These are phyloP conservation scores for Hypercompe scribonia DNA, from an alignment of 2,888 invertebrate species.

Conservation along the genomic window DNA sequence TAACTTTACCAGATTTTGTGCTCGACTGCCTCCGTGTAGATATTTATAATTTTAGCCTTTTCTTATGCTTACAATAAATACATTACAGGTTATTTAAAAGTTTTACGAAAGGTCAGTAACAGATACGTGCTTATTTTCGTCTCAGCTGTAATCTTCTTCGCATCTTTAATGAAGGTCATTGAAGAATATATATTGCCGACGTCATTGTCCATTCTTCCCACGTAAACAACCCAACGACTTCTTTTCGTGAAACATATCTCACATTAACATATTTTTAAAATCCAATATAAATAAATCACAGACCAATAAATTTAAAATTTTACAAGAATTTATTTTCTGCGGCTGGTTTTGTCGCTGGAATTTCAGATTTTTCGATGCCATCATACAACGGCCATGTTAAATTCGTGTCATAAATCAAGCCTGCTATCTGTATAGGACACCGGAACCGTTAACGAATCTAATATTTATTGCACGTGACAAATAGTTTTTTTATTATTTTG, in stretches of 20 bases:
- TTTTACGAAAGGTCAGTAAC: background rate
- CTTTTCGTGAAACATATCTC: background rate
- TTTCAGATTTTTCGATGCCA: constrained; percentile 15
- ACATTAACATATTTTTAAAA: too few species aligned
- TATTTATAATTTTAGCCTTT: background rate
- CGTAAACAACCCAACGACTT: background rate
- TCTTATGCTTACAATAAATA: background rate
- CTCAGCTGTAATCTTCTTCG: background rate
- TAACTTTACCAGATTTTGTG: background rate
- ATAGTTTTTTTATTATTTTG: constrained; percentile 28
- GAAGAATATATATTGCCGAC: background rate
- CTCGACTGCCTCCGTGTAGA: background rate
- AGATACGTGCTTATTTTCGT: background rate
- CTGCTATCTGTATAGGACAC: constrained; percentile 33
- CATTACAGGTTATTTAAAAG: background rate
- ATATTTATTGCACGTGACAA: constrained; percentile 45
- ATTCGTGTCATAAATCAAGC: constrained; percentile 43
- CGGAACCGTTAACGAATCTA: constrained; percentile 38
- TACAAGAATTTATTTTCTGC: background rate
- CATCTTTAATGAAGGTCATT: background rate
- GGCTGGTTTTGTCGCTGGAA: background rate
- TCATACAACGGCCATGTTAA: constrained; percentile 36
- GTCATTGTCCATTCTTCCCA: background rate
- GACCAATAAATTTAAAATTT: background rate
- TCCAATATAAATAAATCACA: background rate